Evolutionary conservation across 2,113 vertebrate species (phyloP).

Genomic region (Pelecanus crispus): DNA sequence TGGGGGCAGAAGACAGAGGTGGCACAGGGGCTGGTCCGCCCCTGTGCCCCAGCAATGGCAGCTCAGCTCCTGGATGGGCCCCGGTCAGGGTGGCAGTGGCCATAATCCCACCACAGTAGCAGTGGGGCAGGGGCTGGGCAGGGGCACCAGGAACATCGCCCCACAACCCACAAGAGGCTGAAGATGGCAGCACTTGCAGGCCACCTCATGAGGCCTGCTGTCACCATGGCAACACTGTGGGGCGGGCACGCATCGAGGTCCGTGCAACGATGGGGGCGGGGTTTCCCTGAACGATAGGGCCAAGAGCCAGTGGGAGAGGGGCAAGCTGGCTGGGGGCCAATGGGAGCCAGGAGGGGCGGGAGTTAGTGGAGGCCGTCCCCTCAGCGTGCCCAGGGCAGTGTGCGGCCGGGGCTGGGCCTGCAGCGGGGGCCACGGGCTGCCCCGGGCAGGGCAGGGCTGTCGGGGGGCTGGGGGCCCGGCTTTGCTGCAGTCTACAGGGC

Average conservation of each 20-base stretch:
- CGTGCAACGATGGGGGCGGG: fast-evolving
- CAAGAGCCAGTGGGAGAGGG: background rate
- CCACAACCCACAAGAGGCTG: fast-evolving
- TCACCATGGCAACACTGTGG: background rate
- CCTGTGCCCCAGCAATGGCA: background rate
- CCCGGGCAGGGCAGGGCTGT: no score
- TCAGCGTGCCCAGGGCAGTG: fast-evolving
- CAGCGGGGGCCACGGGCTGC: fast-evolving
- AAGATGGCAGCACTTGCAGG: background rate
- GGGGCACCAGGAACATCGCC: no score
- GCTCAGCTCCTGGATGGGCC: no score
- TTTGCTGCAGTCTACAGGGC: fast-evolving
- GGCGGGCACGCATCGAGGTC: fast-evolving
- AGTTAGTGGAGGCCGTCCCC: fast-evolving
- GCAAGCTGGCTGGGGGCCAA: no score
- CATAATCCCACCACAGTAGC: background rate
- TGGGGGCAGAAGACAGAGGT: background rate
- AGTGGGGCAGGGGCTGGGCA: background rate
- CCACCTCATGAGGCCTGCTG: fast-evolving
- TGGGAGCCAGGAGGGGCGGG: background rate
- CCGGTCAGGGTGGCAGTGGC: background rate
- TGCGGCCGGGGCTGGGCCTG: no score
- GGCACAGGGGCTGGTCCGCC: fast-evolving
- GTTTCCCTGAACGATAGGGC: background rate
- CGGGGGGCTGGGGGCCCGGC: fast-evolving